A percentile compares a stretch with the other conserved stretches of the same genome.
Conservation (phyloP, 2,888 invertebrate species). For the Scelioninae gen. 2 region DNA sequence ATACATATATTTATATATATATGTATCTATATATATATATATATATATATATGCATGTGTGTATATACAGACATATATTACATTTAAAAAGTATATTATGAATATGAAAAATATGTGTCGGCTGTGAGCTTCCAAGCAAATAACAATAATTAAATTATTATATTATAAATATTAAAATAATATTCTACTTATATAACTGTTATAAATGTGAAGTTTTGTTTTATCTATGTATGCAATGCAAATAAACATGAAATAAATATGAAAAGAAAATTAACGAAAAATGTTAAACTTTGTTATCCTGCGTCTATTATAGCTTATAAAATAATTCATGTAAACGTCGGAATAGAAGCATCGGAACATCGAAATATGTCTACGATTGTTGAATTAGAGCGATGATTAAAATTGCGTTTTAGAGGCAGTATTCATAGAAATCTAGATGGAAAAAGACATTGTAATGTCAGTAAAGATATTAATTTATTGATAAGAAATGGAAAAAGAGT, state of each 20-base stretch:
- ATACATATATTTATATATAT: no score
- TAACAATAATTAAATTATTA: conserved; percentile 76
- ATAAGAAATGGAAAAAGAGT: conserved; percentile 68
- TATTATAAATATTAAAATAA: conserved; percentile 72
- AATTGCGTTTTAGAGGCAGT: conserved; percentile 52
- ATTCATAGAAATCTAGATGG: conserved; percentile 41
- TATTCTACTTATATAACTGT: conserved; percentile 72
- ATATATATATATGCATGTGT: conserved; percentile 34
- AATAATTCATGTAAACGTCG: conserved; percentile 68
- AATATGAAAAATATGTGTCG: conserved; percentile 73
- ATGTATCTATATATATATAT: no score
- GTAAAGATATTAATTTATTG: conserved; percentile 70
- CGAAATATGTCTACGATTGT: conserved; percentile 50
- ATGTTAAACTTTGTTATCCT: conserved; percentile 69
- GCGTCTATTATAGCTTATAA: conserved; percentile 71
- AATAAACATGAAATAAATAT: conserved; percentile 20
- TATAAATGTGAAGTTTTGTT: conserved; percentile 71
- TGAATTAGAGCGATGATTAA: conserved; percentile 32
- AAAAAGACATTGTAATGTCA: conserved; percentile 63
- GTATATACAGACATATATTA: conserved; percentile 60
- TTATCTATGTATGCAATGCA: conserved; percentile 65
- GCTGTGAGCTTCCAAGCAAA: conserved; percentile 76
- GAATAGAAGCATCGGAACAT: conserved; percentile 59
- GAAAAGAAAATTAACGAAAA: conserved; percentile 16
- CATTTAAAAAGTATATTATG: conserved; percentile 64